Base-by-base conservation (phyloP, 2,888 invertebrate genomes). In the Cheilosia variabilis region DNA sequence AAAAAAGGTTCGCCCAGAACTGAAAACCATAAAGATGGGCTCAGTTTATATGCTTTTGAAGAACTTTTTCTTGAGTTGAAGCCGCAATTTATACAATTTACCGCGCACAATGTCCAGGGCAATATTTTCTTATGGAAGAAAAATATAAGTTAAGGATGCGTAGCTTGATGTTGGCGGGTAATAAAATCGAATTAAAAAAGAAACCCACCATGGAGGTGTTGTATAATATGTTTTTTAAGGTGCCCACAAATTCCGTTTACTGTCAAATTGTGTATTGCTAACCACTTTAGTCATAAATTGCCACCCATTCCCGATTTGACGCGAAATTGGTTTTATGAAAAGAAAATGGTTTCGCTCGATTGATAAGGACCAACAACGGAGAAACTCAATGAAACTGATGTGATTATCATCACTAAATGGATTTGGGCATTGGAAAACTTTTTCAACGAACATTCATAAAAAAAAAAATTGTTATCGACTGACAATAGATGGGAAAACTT, bases 21-120 rank as follows among this genome's bases (percentile, higher is more conserved):
- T 19, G 55, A 24, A 47, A 19, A 24, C 52, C 53, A 69, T 53
- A 73, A 69, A 52, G 41, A 37, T 13, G 37, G 37, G 13, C 37
- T 13, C 37, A 76, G 66, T 57, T 69, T 57, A 45, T 37, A 37
- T 13, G 37, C 13, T 13, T 13, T 37, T 13, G 4, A 47, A 45
- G 19, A 31, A 77, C 41, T 66, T 72, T 27, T 45, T 45, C 66
- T 71, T 62, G 27, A 53, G 53, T 24, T 52, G 53, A 55, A 58
- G 63, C 69, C 66, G 24, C 47, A 77, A 82, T 82, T 78, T 72
- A 76, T 72, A 77, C 66, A 75, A 68, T 63, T 68, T 58, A 55
- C 66, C 41, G 19, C 55, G 19, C 43, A 19, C 19, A 13, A 7
- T 43, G 68, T 43, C 9, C 10, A 22, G 37, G 60, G 27, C 17